Base-by-base conservation (phyloP, 2,888 invertebrate genomes). In the Drymonia ruficornis region DNA sequence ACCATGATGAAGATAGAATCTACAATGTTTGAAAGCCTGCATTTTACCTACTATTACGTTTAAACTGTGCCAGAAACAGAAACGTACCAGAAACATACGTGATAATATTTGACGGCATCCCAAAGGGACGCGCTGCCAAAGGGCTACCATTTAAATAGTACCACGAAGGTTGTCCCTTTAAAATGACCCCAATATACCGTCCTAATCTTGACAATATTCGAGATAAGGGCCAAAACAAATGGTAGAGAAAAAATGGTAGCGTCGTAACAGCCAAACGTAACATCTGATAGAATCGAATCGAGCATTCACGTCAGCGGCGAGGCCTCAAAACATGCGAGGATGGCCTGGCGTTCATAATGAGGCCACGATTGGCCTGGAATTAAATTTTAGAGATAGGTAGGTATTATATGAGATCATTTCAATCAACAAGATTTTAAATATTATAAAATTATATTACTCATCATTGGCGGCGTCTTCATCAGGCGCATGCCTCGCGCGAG, bases 251-350 rank as follows among this genome's bases (percentile, higher is more conserved):
- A 67, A 75, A 70, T 59, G 42, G 62, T 43, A 61, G 60, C 58
- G 62, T 63, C 53, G 49, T 52, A 46, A 55, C 61, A 65, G 67
- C 65, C 49, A 54, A 60, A 57, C 61, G 57, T 55, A 67, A 80
- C 70, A 76, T 78, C 80, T 81, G 83, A 85, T 83, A 80, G 79
- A 81, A 84, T 81, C 70, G 74, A 75, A 83, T 82, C 76, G 81
- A 69, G 79, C 74, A 76, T 76, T 74, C 70, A 71, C 72, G 83
- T 80, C 83, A 81, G 78, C 78, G 47, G 44, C 15, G 52, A 40
- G 67, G 67, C 67, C 63, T 61, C 67, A 60, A 72, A 59, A 67
- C 50, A 49, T 29, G 67, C 62, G 67, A 4, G 12, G 16, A 9
- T 23, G 15, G 29, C 46, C 46, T 46, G n/a, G 0, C 15, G 11